Percentiles rank a stretch among this genome's conserved stretches.
These are phyloP conservation scores for Gymnosoma rotundatum DNA, from an alignment of 2,888 invertebrate genomes.

Conservation along the genomic window DNA sequence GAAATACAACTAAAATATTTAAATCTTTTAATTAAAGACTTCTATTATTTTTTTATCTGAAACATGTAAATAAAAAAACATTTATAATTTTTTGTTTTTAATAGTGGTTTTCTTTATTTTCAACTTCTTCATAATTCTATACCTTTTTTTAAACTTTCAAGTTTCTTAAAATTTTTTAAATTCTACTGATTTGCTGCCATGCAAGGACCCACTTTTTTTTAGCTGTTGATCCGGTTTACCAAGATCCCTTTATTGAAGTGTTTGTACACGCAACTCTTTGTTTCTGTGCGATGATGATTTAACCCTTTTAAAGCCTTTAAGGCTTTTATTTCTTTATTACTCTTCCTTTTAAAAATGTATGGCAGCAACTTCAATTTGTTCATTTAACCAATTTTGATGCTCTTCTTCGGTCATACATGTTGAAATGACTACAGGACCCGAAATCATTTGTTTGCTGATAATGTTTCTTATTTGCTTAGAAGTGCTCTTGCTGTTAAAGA, in stretches of 20 bases:
- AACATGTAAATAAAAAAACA: too few relatives aligned
- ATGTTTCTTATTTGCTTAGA: conserved; percentile 22
- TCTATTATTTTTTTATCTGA: too few relatives aligned
- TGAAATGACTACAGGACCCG: conserved; percentile 31
- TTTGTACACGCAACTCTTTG: not conserved
- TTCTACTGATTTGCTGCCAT: not conserved
- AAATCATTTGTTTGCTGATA: conserved; percentile 31
- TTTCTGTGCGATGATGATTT: not conserved
- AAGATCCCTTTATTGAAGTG: conserved; percentile 17
- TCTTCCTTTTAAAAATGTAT: conserved; percentile 5
- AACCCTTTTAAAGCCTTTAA: conserved; percentile 23
- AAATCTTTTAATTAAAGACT: too few relatives aligned
- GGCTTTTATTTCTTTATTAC: not conserved
- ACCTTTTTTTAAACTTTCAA: not conserved
- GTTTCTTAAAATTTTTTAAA: not conserved
- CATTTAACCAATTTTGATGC: conserved; percentile 71
- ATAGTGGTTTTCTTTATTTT: not conserved
- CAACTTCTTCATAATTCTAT: not conserved
- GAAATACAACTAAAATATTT: too few relatives aligned
- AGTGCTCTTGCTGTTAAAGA: conserved; percentile 50
- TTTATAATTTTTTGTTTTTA: too few relatives aligned
- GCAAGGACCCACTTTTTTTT: not conserved
- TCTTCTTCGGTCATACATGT: conserved; percentile 70
- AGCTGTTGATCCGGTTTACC: conserved; percentile 31
- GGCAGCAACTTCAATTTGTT: conserved; percentile 55